phyloP scores from a whole-genome alignment of 2,113 vertebrate species.

The Okapia johnstoni region DNA sequence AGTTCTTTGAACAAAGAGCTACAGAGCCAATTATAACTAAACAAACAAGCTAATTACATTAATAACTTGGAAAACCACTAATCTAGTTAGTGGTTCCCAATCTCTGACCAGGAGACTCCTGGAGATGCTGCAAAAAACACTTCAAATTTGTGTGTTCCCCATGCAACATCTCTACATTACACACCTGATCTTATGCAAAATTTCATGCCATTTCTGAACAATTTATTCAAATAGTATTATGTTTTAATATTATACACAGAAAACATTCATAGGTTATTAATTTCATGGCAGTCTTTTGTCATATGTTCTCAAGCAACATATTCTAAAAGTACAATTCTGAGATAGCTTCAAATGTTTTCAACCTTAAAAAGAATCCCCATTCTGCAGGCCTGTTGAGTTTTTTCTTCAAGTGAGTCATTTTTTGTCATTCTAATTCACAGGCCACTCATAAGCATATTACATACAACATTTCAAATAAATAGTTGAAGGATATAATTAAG shows the following conservation, averaged over 20 bases:
- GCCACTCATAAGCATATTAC: background rate
- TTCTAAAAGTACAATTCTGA: slow-evolving; percentile 21
- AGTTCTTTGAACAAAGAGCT: background rate
- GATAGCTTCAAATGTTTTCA: background rate
- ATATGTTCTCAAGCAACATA: background rate
- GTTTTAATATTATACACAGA: background rate
- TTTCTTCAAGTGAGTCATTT: background rate
- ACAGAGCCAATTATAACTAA: background rate
- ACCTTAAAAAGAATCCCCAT: background rate
- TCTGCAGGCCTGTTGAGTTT: background rate
- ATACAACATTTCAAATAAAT: background rate
- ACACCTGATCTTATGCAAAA: background rate
- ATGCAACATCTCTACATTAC: background rate
- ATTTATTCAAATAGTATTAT: background rate
- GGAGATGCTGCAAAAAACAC: background rate
- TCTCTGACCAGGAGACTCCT: background rate
- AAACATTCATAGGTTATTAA: background rate
- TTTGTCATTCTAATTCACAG: background rate
- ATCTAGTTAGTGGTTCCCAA: background rate
- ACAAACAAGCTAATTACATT: slow-evolving; percentile 10
- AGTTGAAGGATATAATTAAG: background rate
- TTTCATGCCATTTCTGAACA: background rate
- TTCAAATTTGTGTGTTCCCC: background rate
- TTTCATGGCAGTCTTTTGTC: background rate
- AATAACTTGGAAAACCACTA: slow-evolving; percentile 10